Base-by-base conservation (phyloP, 1,140 invertebrate species). In the Lysiphlebus fabarum region DNA sequence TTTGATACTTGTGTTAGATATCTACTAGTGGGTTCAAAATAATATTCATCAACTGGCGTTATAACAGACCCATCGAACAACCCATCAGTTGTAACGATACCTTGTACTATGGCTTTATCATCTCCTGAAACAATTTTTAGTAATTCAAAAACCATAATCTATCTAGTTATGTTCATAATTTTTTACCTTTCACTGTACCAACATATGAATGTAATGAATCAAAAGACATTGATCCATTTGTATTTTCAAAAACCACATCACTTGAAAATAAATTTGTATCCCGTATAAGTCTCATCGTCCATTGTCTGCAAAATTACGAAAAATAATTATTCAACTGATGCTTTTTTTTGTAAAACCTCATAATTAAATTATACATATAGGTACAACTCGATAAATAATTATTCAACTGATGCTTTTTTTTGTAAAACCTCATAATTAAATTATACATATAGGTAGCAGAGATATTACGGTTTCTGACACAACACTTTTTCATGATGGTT, bases 11-110 rank as follows among this genome's bases (percentile, higher is more conserved):
- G 59, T 33, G 67, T 61, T 53, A 81, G 72, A 77, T 93, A 95
- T 67, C 90, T 84, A 58, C 83, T 84, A 34, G 91, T 81, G 12
- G 92, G 92, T 76, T 96, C 93, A 53, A 97, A 85, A 74, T 93
- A 93, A 77, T 89, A 90, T 58, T 93, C 88, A 63, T 92, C 88
- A 45, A 82, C 74, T 12, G 80, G 76, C 1, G 92, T 92, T 62
- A 84, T 84, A 59, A 96, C 88, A 26, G 88, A 90, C 12, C 93
- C 94, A 73, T 96, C 93, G 71, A 97, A 92, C 26, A 94, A 80
- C 57, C 94, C 94, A 53, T 93, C 88, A 48, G 83, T 81, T 56
- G 92, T 95, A 48, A 97, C 82, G 59, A 96, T 80, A 26, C 93
- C 94, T 67, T 91, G 87, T 34, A 95, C 91, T 54, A 84, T 72